These are phyloP conservation scores for Pelvicachromis taeniatus DNA, from an alignment of 2,113 vertebrate species.

Conservation along the genomic window DNA sequence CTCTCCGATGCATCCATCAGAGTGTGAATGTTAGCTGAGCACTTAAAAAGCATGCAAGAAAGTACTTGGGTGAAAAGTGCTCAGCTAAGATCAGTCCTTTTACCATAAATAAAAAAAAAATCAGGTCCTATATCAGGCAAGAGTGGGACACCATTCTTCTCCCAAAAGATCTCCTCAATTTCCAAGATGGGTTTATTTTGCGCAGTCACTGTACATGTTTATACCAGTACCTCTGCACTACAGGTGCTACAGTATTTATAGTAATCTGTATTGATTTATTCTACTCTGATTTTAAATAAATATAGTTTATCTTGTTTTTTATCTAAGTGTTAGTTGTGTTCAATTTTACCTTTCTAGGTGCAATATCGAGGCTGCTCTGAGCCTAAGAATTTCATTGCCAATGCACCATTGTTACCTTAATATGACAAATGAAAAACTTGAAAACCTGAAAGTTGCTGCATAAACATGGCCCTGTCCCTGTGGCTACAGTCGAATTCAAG, in stretches of 20 bases:
- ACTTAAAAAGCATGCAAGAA: no score
- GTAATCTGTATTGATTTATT: neutral
- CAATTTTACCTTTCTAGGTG: neutral
- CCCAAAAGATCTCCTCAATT: neutral
- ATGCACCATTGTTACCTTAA: neutral
- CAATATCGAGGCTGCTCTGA: neutral
- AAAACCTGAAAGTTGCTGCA: neutral
- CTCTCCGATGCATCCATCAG: no score
- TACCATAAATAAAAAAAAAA: neutral
- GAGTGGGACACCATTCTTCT: neutral
- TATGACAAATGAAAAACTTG: neutral
- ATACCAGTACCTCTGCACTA: neutral
- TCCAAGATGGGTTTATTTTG: neutral
- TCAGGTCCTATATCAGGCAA: neutral
- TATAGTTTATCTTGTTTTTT: neutral
- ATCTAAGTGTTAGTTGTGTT: neutral
- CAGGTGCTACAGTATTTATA: neutral
- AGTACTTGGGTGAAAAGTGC: neutral
- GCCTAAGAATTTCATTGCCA: neutral
- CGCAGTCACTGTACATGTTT: neutral
- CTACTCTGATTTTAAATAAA: neutral
- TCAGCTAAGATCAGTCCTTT: neutral
- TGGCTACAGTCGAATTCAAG: neutral
- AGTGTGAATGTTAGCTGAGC: no score
- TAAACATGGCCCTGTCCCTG: neutral